Evolutionary conservation across 2,888 invertebrate genomes (phyloP).

Genomic region (Eupithecia inturbata): DNA sequence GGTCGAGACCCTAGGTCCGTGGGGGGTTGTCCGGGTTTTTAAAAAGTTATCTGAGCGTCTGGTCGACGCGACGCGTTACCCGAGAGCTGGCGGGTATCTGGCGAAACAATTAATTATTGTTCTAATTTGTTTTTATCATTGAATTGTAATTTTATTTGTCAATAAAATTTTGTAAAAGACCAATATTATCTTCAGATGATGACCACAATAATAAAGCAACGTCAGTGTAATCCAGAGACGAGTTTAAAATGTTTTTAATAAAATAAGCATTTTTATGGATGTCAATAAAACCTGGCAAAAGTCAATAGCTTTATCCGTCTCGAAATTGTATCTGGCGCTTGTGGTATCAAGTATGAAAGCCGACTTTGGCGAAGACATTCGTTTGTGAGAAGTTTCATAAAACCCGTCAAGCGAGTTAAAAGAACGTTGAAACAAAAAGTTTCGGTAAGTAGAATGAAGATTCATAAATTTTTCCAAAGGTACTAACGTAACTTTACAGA

Average conservation of each 20-base stretch:
- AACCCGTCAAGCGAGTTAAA: conserved; percentile 26
- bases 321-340: background rate
- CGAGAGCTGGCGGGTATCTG: no score
- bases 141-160: no score
- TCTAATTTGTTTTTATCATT: no score
- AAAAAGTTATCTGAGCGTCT: no score
- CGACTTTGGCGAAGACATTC: conserved; percentile 25
- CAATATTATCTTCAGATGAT: no score
- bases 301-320: conserved; percentile 2
- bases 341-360: conserved; percentile 11
- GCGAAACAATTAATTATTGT: no score
- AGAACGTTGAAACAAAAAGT: conserved; percentile 28
- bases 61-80: no score
- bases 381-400: conserved; percentile 37
- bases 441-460: conserved; percentile 16
- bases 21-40: no score
- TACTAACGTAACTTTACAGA: conserved; percentile 24
- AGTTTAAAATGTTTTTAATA: background rate
- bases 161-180: no score
- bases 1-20: no score
- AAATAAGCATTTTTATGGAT: background rate
- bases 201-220: background rate
- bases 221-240: background rate
- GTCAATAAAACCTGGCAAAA: conserved; percentile 3
- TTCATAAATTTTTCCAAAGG: conserved; percentile 33